A percentile compares a stretch with the other conserved stretches of the same genome.
These are phyloP conservation scores for Pissodes strobi DNA, from an alignment of 1,140 invertebrate genomes.

Conservation along the genomic window DNA sequence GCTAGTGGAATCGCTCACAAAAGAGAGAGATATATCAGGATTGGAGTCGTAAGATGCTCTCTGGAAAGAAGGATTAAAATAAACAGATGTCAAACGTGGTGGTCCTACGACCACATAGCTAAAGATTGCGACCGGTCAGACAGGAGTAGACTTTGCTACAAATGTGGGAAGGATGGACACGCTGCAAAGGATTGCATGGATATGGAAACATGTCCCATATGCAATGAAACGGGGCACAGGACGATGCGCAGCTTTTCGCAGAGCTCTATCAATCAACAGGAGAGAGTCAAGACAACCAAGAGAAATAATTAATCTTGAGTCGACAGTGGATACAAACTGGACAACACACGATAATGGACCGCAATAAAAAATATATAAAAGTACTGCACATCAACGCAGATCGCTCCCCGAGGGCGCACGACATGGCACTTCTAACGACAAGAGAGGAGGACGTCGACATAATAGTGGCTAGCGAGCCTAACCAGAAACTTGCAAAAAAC, in stretches of 20 bases:
- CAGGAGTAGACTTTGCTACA: background rate
- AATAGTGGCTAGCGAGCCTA: conserved; percentile 14
- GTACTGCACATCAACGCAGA: conserved; percentile 18
- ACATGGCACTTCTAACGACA: conserved; percentile 15
- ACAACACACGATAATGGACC: too few species aligned
- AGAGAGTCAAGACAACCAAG: too few species aligned
- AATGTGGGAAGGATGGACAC: too few species aligned
- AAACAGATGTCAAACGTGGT: background rate
- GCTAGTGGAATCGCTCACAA: too few species aligned
- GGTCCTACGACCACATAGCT: background rate
- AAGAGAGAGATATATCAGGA: background rate
- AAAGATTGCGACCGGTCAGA: background rate
- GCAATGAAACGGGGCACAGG: background rate
- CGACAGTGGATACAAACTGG: too few species aligned
- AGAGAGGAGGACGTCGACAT: conserved; percentile 3
- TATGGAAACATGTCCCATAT: background rate
- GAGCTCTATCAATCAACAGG: too few species aligned
- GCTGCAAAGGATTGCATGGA: background rate
- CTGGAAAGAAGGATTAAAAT: background rate
- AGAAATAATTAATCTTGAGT: too few species aligned
- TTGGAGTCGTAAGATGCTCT: background rate
- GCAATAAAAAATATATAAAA: too few species aligned
- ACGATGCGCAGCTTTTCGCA: too few species aligned
- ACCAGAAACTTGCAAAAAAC: background rate
- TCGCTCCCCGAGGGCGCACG: background rate